Conservation (phyloP, 2,888 invertebrate genomes). For the Temnothorax rugatulus region DNA sequence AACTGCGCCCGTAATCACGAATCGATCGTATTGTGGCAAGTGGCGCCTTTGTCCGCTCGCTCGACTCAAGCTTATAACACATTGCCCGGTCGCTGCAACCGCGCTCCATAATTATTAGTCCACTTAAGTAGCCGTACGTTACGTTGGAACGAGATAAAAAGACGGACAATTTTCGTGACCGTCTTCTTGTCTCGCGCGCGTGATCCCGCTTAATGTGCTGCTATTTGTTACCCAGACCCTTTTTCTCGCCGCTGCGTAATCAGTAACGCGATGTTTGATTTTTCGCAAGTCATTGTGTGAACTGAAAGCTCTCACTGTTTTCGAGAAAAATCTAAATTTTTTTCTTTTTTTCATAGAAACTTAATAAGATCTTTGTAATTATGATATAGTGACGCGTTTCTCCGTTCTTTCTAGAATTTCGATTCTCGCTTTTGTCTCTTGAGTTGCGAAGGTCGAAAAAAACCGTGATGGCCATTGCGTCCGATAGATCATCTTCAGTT, state of each 20-base stretch:
- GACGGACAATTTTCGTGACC: constrained; percentile 61
- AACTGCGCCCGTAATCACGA: constrained; percentile 37
- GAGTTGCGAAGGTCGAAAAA: background rate
- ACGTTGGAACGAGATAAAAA: constrained; percentile 50
- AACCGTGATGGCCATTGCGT: background rate
- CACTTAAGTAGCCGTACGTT: constrained; percentile 51
- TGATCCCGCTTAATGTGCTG: constrained; percentile 38
- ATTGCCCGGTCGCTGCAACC: constrained; percentile 61
- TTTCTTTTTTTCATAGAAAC: background rate
- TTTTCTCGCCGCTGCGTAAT: constrained; percentile 4
- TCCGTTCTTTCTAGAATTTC: constrained; percentile 16
- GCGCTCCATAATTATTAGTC: constrained; percentile 64
- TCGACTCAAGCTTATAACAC: constrained; percentile 49
- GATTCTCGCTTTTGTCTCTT: constrained; percentile 10
- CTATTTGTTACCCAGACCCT: constrained; percentile 29
- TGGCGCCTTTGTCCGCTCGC: constrained; percentile 50
- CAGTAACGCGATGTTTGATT: constrained; percentile 27
- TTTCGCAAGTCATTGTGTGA: constrained; percentile 37
- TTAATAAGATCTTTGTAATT: background rate
- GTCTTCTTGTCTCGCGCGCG: constrained; percentile 41
- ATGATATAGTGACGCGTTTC: constrained; percentile 2
- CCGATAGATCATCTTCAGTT: background rate
- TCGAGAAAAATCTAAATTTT: background rate
- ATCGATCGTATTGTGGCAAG: constrained; percentile 41
- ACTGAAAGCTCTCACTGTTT: background rate